phyloP scores from a whole-genome alignment of 2,797 vertebrate species.

The Moxostoma hubbsi region DNA sequence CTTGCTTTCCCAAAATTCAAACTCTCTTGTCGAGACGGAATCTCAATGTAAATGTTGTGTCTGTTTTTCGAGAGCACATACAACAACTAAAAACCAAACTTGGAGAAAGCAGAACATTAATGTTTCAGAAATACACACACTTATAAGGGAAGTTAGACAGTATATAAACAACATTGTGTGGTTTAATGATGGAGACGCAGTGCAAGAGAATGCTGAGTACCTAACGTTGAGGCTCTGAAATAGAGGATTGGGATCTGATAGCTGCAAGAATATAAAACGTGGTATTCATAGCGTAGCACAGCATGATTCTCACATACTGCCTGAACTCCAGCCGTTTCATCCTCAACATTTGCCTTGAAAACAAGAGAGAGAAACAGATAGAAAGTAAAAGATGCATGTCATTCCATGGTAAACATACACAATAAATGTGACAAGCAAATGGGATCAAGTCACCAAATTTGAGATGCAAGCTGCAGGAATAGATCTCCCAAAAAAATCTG shows the following conservation, averaged over 20 bases:
- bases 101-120: constrained; percentile 19
- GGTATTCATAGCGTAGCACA: constrained; percentile 83
- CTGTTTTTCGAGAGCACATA: constrained; percentile 5
- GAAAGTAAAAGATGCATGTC: background rate
- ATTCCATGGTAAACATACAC: background rate
- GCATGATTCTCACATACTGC: constrained; percentile 22
- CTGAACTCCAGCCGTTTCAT: constrained; percentile 34
- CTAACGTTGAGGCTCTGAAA: constrained; percentile 87
- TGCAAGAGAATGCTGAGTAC: constrained; percentile 70
- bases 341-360: constrained; percentile 38
- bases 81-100: background rate
- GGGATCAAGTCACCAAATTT: too few relatives aligned
- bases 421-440: background rate
- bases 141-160: constrained; percentile 18
- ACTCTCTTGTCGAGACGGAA: constrained; percentile 10
- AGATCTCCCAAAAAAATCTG: too few relatives aligned
- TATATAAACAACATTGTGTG: constrained; percentile 25
- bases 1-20: constrained; percentile 15
- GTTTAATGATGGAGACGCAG: constrained; percentile 32
- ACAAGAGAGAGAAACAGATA: constrained; percentile 5
- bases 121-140: constrained; percentile 26
- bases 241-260: constrained; percentile 90
- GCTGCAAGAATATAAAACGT: constrained; percentile 90
- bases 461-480: too few relatives aligned
- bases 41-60: constrained; percentile 17